Conservation (phyloP, 2,888 invertebrate species). For the Spisula subtruncata region DNA sequence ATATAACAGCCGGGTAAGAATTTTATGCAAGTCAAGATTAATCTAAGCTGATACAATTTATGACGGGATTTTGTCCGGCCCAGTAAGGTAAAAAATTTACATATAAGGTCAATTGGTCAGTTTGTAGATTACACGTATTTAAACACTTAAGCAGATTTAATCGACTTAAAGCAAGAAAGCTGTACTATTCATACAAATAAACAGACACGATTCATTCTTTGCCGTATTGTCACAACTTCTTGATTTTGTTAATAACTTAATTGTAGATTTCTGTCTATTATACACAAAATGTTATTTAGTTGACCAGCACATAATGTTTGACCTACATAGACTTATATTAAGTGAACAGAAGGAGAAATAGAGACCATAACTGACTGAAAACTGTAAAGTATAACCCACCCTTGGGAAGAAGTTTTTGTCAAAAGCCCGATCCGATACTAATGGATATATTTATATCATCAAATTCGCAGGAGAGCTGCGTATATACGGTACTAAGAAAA, state of each 20-base stretch:
- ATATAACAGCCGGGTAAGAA: neutral
- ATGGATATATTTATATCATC: neutral
- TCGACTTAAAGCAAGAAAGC: neutral
- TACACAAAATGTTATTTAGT: no score
- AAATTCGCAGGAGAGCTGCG: neutral
- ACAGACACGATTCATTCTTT: no score
- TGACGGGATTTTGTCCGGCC: no score
- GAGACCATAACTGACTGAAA: neutral
- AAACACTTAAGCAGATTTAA: slow-evolving; percentile 9
- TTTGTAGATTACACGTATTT: neutral
- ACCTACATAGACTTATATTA: no score
- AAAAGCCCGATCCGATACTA: neutral
- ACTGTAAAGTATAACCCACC: neutral
- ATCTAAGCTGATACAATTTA: neutral
- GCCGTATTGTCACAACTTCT: no score
- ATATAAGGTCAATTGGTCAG: slow-evolving; percentile 5
- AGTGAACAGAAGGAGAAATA: no score
- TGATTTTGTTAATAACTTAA: no score
- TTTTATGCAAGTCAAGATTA: slow-evolving; percentile 15
- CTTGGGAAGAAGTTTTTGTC: neutral
- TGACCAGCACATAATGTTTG: no score
- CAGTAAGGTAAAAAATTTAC: neutral
- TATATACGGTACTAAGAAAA: neutral
- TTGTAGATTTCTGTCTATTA: no score
- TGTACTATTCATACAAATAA: no score